phyloP scores from a whole-genome alignment of 2,888 invertebrate species.

The Uropetala carovei region DNA sequence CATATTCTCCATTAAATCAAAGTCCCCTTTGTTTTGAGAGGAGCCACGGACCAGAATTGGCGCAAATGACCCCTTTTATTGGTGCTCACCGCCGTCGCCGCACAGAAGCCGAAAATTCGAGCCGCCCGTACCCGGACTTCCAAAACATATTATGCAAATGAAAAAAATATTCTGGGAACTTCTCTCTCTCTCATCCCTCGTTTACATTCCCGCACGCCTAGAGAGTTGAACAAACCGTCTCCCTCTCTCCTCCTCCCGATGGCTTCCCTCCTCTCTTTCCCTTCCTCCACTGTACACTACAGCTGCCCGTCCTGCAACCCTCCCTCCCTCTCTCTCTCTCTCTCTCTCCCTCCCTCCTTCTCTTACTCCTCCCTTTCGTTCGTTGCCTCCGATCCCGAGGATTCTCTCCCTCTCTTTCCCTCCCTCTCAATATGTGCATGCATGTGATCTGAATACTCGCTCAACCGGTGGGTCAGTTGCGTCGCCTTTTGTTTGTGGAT shows the following conservation, averaged over 20 bases:
- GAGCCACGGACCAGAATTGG: not conserved
- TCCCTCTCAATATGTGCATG: conserved; percentile 25
- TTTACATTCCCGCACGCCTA: conserved; percentile 4
- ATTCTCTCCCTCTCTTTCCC: not conserved
- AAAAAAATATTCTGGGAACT: not conserved
- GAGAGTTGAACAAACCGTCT: conserved; percentile 10
- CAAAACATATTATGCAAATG: not conserved
- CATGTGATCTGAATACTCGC: conserved; percentile 51
- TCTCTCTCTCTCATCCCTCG: not conserved
- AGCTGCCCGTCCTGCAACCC: conserved; percentile 20
- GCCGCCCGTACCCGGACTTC: not conserved
- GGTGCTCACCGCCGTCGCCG: not conserved
- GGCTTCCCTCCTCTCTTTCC: not conserved
- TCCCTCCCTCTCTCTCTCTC: not conserved
- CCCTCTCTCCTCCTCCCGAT: not conserved
- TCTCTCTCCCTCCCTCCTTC: not conserved
- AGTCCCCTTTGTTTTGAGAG: too few species aligned
- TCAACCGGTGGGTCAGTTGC: conserved; percentile 51
- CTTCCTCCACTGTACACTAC: not conserved
- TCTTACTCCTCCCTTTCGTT: too few species aligned
- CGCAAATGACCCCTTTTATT: not conserved
- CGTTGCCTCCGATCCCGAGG: too few species aligned
- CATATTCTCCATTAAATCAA: too few species aligned
- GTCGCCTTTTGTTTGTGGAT: conserved; percentile 62
- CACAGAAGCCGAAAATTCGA: not conserved